phyloP scores from a whole-genome alignment of 2,797 vertebrate genomes.

The Micromesistius poutassou region DNA sequence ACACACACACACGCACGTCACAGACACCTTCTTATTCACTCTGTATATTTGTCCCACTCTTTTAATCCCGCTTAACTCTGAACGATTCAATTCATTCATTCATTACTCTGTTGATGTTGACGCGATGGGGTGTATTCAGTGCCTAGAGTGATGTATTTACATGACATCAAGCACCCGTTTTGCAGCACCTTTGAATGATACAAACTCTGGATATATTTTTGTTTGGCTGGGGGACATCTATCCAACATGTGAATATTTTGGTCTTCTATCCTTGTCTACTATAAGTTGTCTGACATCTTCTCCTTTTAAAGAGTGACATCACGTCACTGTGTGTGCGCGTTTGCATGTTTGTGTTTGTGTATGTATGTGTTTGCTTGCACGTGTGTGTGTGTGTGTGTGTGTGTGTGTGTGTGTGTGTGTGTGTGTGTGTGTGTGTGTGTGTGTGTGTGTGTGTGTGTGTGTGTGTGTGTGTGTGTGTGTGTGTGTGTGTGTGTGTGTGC shows the following conservation, averaged over 20 bases:
- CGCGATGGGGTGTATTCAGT: not conserved
- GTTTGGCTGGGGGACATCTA: constrained; percentile 27
- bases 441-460: constrained; percentile 19
- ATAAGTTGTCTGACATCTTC: constrained; percentile 43
- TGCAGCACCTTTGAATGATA: not conserved
- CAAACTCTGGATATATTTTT: too few relatives aligned
- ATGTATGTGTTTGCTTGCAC: constrained; percentile 32
- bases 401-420: constrained; percentile 38
- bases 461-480: not conserved
- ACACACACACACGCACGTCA: too few relatives aligned
- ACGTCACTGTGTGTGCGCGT: constrained; percentile 21
- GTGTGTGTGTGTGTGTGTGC: constrained; percentile 46
- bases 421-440: constrained; percentile 28
- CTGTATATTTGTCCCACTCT: too few relatives aligned
- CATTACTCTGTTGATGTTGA: constrained; percentile 20
- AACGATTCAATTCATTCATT: not conserved
- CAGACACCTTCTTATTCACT: constrained; percentile 19
- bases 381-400: not conserved
- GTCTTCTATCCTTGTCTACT: constrained; percentile 9
- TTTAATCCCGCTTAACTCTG: too few relatives aligned
- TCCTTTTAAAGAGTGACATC: constrained; percentile 48
- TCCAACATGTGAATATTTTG: constrained; percentile 43
- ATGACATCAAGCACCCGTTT: constrained; percentile 31
- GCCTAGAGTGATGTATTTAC: constrained; percentile 9
- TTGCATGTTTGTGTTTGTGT: constrained; percentile 27